phyloP scores from a whole-genome alignment of 2,113 vertebrate species.

The Gambusia holbrooki region DNA sequence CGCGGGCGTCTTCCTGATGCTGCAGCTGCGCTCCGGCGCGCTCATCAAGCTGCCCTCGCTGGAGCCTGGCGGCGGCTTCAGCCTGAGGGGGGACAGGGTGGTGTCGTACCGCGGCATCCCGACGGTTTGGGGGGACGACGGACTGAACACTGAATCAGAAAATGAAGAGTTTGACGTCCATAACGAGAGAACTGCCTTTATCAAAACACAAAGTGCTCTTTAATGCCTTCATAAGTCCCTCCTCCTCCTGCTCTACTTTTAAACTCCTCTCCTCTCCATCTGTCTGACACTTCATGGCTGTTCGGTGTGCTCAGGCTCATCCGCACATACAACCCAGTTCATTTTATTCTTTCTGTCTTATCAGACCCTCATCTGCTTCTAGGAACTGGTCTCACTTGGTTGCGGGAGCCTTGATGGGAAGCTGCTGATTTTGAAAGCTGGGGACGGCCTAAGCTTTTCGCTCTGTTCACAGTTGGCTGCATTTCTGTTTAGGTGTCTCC shows the following conservation, averaged over 20 bases:
- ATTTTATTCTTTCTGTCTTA: constrained; percentile 25
- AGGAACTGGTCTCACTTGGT: constrained; percentile 31
- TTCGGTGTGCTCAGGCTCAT: constrained; percentile 50
- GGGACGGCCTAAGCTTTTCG: constrained; percentile 38
- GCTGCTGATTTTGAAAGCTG: constrained; percentile 43
- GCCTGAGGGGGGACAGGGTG: constrained; percentile 74
- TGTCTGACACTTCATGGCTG: constrained; percentile 53
- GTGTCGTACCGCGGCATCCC: constrained; percentile 95
- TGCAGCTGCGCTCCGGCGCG: constrained; percentile 89
- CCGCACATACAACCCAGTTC: constrained; percentile 24
- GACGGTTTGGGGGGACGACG: constrained; percentile 93
- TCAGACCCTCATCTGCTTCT: constrained; percentile 37
- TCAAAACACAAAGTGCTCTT: constrained; percentile 99
- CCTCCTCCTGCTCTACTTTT: constrained; percentile 40
- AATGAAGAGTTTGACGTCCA: constrained; percentile 88
- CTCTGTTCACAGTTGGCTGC: constrained; percentile 65
- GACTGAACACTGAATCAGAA: constrained; percentile 86
- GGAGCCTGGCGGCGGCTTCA: constrained; percentile 76
- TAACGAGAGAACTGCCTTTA: constrained; percentile 97
- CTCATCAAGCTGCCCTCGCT: constrained; percentile 85
- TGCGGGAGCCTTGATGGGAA: constrained; percentile 50
- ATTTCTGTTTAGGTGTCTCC: constrained; percentile 66
- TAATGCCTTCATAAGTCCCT: constrained; percentile 76
- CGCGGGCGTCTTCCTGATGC: constrained; percentile 86
- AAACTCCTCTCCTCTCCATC: constrained; percentile 24